phyloP scores from a whole-genome alignment of 2,113 vertebrate genomes.

The Stercorarius parasiticus region DNA sequence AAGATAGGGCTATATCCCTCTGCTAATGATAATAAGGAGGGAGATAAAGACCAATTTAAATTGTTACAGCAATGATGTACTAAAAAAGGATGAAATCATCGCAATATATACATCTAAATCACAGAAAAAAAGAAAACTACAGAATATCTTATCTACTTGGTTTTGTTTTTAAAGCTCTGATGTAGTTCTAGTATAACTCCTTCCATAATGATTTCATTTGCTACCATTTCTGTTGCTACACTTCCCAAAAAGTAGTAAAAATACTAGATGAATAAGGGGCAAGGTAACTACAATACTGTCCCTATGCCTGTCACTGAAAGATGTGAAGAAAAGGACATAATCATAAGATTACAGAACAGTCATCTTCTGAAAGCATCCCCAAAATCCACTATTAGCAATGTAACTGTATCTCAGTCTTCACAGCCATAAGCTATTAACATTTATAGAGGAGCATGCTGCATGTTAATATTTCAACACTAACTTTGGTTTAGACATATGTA shows the following conservation, averaged over 20 bases:
- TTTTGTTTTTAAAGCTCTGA: neutral
- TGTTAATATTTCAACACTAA: neutral
- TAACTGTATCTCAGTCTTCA: neutral
- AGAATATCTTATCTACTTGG: neutral
- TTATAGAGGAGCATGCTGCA: neutral
- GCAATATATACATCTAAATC: neutral
- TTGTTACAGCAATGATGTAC: neutral
- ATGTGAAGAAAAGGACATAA: neutral
- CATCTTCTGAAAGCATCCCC: neutral
- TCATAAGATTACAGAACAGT: neutral
- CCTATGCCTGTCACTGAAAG: neutral
- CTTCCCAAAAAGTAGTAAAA: neutral
- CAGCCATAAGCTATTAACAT: neutral
- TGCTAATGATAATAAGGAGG: conserved; percentile 28
- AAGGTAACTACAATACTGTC: neutral
- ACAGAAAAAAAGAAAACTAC: conserved; percentile 14
- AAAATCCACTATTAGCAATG: neutral
- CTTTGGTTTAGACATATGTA: neutral
- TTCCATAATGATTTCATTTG: neutral
- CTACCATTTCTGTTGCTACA: neutral
- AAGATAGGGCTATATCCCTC: conserved; percentile 51
- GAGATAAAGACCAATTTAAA: conserved; percentile 53
- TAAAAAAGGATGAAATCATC: conserved; percentile 32
- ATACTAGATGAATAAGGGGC: neutral
- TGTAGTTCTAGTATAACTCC: neutral